Conservation (phyloP, 2,888 invertebrate genomes). For the Chymomyza caudatula region DNA sequence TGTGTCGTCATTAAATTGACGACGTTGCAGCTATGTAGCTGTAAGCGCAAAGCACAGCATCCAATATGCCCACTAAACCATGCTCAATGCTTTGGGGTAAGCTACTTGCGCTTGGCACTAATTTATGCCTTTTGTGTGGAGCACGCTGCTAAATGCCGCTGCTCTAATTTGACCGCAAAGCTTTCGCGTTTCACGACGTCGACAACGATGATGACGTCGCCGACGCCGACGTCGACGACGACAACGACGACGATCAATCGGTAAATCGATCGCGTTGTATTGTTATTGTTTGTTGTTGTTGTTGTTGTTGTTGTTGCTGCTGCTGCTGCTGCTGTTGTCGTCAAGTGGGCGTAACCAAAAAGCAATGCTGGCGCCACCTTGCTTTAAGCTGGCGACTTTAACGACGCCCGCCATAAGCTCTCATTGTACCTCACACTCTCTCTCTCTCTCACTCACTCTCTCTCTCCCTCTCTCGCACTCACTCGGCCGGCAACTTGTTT, state of each 20-base stretch:
- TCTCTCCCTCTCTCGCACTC: neutral
- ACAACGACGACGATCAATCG: slow-evolving; percentile 30
- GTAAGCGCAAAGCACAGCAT: neutral
- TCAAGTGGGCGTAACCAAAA: slow-evolving; percentile 75
- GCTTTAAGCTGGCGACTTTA: slow-evolving; percentile 46
- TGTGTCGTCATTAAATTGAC: slow-evolving; percentile 59
- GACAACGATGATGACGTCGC: neutral
- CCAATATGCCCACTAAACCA: neutral
- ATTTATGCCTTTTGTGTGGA: slow-evolving; percentile 41
- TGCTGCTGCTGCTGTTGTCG: slow-evolving; percentile 29
- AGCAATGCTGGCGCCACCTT: slow-evolving; percentile 74
- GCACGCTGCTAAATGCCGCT: slow-evolving; percentile 62
- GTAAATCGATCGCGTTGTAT: slow-evolving; percentile 35
- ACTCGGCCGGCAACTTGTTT: neutral
- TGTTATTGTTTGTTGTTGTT: slow-evolving; percentile 22
- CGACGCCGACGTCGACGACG: slow-evolving; percentile 34
- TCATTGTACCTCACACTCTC: slow-evolving; percentile 24
- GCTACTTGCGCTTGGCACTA: slow-evolving; percentile 43
- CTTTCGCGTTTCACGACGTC: slow-evolving; percentile 34
- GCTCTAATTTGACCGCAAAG: slow-evolving; percentile 67
- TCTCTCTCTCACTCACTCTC: slow-evolving; percentile 24
- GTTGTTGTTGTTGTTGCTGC: slow-evolving; percentile 13
- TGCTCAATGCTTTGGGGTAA: neutral
- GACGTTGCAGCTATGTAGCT: neutral
- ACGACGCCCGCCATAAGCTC: slow-evolving; percentile 50